phyloP scores from a whole-genome alignment of 2,113 vertebrate species.

The Xiphias gladius region DNA sequence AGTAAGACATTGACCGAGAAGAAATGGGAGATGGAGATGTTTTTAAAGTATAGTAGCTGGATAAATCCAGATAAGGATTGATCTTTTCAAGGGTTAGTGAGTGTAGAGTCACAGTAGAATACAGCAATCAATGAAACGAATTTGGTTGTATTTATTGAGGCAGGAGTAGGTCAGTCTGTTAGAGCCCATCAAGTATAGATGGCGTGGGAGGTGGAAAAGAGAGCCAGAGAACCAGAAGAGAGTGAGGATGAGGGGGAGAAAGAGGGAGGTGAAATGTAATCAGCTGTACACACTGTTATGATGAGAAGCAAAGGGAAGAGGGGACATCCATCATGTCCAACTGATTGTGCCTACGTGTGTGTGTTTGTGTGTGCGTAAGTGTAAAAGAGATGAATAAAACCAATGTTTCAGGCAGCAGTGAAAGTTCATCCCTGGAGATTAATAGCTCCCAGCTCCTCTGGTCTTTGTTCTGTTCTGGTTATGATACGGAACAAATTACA shows the following conservation, averaged over 20 bases:
- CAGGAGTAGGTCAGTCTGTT: slow-evolving; percentile 40
- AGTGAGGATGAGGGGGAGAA: slow-evolving; percentile 25
- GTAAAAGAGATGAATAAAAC: slow-evolving; percentile 33
- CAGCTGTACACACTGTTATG: slow-evolving; percentile 60
- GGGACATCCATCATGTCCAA: slow-evolving; percentile 76
- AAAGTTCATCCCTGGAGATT: slow-evolving; percentile 77
- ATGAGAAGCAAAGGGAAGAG: slow-evolving; percentile 58
- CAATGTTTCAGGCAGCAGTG: slow-evolving; percentile 45
- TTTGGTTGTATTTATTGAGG: slow-evolving; percentile 53
- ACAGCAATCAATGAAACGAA: slow-evolving; percentile 60
- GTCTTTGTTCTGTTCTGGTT: slow-evolving; percentile 65
- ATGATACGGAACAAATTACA: slow-evolving; percentile 81
- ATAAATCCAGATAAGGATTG: slow-evolving; percentile 30
- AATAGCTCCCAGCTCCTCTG: slow-evolving; percentile 67
- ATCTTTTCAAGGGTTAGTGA: slow-evolving; percentile 26
- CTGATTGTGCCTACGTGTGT: slow-evolving; percentile 34
- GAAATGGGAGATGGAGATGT: slow-evolving; percentile 18
- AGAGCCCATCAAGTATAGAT: slow-evolving; percentile 42
- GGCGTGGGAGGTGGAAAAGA: slow-evolving; percentile 17
- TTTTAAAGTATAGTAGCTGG: slow-evolving; percentile 17
- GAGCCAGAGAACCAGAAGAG: slow-evolving; percentile 19
- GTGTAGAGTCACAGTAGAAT: slow-evolving; percentile 38
- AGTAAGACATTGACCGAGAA: slow-evolving; percentile 8
- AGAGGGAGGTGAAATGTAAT: slow-evolving; percentile 57
- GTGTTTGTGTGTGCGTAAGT: slow-evolving; percentile 14